Percentiles rank a stretch among this genome's conserved stretches.
Conservation (phyloP, 2,797 vertebrate genomes). For the Mico argentatus region DNA sequence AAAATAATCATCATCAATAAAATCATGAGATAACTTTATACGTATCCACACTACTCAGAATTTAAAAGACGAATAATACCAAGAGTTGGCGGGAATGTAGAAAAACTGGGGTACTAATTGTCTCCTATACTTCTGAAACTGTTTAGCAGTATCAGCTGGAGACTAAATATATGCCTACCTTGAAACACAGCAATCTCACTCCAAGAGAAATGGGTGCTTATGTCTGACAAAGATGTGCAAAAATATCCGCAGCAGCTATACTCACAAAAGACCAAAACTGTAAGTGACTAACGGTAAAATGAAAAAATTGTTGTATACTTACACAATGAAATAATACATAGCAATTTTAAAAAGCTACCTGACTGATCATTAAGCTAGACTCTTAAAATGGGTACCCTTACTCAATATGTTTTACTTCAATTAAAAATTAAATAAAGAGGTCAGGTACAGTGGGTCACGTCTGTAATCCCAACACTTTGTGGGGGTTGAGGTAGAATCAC, state of each 20-base stretch:
- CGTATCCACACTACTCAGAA: neutral
- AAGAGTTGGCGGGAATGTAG: neutral
- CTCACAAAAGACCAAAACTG: neutral
- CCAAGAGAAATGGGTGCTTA: neutral
- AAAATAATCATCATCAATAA: neutral
- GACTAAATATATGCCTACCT: neutral
- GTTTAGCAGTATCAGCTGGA: neutral
- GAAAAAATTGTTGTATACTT: neutral
- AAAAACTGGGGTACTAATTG: neutral
- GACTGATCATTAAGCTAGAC: neutral
- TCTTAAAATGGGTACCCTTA: neutral
- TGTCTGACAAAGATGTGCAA: neutral
- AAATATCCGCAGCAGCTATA: neutral
- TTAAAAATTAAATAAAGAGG: neutral
- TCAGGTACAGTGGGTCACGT: neutral
- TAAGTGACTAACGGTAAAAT: neutral
- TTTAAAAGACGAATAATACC: neutral
- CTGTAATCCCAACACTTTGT: neutral
- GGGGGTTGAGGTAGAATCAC: neutral
- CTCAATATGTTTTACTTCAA: neutral
- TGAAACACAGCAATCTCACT: neutral
- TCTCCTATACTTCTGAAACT: neutral
- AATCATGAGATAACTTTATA: neutral
- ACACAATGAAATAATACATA: neutral
- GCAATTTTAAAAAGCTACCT: neutral